Conservation (phyloP, 2,888 invertebrate genomes). For the Coleophora flavipennella region DNA sequence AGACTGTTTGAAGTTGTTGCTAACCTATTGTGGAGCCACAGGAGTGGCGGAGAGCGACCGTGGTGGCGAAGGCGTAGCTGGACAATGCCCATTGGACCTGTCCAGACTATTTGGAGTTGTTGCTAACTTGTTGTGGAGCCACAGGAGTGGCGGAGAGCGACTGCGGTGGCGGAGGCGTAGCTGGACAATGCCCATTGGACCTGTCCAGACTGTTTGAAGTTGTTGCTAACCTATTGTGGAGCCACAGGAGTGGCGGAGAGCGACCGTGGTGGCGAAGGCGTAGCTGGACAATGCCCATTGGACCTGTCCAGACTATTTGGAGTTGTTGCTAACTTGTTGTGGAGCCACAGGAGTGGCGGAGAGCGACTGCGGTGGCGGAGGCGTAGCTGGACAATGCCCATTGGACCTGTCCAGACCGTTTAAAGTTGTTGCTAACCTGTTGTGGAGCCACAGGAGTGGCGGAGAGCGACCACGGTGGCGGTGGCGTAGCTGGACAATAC, state of each 20-base stretch:
- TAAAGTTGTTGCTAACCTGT: too few species aligned
- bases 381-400: conserved; percentile 71
- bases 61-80: conserved; percentile 74
- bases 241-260: conserved; percentile 83
- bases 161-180: conserved; percentile 73
- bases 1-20: conserved; percentile 76
- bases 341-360: conserved; percentile 83
- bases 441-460: too few species aligned
- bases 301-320: conserved; percentile 80
- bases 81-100: conserved; percentile 69
- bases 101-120: conserved; percentile 80
- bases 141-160: conserved; percentile 82
- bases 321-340: conserved; percentile 67
- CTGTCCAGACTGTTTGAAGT: conserved; percentile 81
- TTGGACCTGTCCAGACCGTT: conserved; percentile 78
- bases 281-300: conserved; percentile 69
- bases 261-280: conserved; percentile 71
- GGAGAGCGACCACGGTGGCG: too few species aligned
- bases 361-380: conserved; percentile 70
- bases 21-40: conserved; percentile 74
- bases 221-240: conserved; percentile 60
- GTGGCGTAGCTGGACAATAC: too few species aligned
- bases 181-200: conserved; percentile 69
- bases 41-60: conserved; percentile 80
- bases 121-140: conserved; percentile 69